Evolutionary conservation across 2,797 vertebrate genomes (phyloP).

Genomic region (Chelonia mydas): DNA sequence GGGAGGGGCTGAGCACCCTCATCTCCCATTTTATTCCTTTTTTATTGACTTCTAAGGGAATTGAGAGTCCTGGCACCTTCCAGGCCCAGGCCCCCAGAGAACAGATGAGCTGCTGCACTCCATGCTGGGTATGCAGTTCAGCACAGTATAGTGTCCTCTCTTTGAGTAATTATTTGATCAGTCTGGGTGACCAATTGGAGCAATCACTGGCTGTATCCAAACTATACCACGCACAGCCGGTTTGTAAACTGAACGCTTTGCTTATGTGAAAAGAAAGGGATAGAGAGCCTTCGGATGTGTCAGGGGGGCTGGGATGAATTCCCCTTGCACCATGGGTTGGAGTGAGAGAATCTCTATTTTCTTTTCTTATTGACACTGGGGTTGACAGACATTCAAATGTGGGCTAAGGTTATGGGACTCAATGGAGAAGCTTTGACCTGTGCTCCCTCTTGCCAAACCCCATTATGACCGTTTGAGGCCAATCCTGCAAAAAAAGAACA

Average conservation of each 20-base stretch:
- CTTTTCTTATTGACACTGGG: not conserved
- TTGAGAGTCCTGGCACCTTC: not conserved
- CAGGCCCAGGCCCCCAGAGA: not conserved
- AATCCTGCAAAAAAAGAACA: not conserved
- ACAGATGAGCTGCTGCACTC: not conserved
- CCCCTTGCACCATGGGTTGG: not conserved
- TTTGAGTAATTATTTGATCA: accelerated
- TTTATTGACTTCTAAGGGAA: not conserved
- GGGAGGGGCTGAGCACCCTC: not conserved
- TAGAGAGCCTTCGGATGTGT: accelerated
- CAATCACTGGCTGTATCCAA: accelerated
- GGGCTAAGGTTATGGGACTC: not conserved
- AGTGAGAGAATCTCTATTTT: not conserved
- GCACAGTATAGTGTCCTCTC: accelerated
- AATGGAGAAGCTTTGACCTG: not conserved
- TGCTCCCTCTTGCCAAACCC: not conserved
- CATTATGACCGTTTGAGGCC: not conserved
- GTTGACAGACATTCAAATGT: accelerated
- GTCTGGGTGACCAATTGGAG: not conserved
- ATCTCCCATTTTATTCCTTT: not conserved
- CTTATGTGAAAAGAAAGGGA: constrained; percentile 25
- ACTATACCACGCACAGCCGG: not conserved
- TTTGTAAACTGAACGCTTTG: constrained; percentile 8
- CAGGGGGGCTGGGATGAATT: not conserved
- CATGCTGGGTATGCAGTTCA: not conserved